These are phyloP conservation scores for Allobates femoralis DNA, from an alignment of 2,797 vertebrate species.

Conservation along the genomic window DNA sequence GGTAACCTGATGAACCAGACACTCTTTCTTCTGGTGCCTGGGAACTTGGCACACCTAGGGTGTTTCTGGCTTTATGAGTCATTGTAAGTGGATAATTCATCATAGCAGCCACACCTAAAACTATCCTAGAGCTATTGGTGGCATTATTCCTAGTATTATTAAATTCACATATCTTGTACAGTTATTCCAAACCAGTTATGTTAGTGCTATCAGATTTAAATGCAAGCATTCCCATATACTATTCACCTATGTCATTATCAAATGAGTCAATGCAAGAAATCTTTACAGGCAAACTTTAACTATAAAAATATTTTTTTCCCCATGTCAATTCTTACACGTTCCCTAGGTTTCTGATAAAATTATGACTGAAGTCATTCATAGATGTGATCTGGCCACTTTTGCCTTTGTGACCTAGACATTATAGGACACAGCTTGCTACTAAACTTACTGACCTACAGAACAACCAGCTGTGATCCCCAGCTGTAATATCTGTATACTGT, in stretches of 20 bases:
- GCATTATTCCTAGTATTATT: background rate
- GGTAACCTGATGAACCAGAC: conserved; percentile 48
- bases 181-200: conserved; percentile 22
- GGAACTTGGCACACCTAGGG: conserved; percentile 46
- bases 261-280: background rate
- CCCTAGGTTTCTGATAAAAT: too few relatives aligned
- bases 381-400: too few relatives aligned
- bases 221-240: background rate
- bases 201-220: background rate
- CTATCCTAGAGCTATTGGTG: conserved; percentile 9
- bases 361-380: too few relatives aligned
- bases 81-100: conserved; percentile 12
- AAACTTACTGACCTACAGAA: too few relatives aligned
- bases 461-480: too few relatives aligned
- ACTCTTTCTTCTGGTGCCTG: conserved; percentile 24
- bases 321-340: too few relatives aligned
- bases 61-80: conserved; percentile 42
- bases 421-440: too few relatives aligned
- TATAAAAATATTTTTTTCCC: too few relatives aligned
- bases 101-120: conserved; percentile 42
- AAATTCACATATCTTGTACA: conserved; percentile 3
- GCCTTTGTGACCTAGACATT: too few relatives aligned
- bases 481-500: too few relatives aligned
- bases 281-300: background rate
- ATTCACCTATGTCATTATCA: background rate